Conservation (phyloP, 2,797 vertebrate species). For the Lepilemur ruficaudatus region DNA sequence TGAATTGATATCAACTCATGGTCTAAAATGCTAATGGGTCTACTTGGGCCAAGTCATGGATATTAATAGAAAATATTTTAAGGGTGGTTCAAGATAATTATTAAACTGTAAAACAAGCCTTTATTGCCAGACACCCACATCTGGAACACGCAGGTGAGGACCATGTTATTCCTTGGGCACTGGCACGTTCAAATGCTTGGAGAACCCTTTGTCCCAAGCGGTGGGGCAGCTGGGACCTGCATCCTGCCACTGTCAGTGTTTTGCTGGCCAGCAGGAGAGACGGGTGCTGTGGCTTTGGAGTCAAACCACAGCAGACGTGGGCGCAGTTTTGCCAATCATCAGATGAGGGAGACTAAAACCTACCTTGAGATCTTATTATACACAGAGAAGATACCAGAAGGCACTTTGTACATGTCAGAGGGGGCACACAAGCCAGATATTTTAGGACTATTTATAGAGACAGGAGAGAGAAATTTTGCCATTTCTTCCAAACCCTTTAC, state of each 20-base stretch:
- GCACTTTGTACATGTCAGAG: neutral
- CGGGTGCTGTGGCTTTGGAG: neutral
- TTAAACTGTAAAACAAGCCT: neutral
- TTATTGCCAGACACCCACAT: neutral
- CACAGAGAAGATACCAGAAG: neutral
- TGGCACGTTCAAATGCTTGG: accelerated
- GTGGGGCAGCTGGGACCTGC: neutral
- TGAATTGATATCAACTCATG: neutral
- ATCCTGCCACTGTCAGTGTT: neutral
- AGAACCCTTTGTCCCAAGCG: neutral
- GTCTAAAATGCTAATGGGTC: neutral
- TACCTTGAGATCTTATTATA: neutral
- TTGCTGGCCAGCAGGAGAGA: too few species aligned
- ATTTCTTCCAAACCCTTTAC: neutral
- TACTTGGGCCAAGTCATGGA: neutral
- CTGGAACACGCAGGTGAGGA: slow-evolving; percentile 1
- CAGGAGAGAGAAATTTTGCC: neutral
- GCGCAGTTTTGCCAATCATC: neutral
- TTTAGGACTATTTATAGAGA: neutral
- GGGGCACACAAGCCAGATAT: too few species aligned
- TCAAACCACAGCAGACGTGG: neutral
- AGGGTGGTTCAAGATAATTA: neutral
- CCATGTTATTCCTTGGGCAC: neutral
- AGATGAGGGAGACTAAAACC: neutral
- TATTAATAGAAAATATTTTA: neutral